Percentiles rank a stretch among this genome's conserved stretches.
These are phyloP conservation scores for Enhydra lutris DNA, from an alignment of 2,113 vertebrate species.

Conservation along the genomic window DNA sequence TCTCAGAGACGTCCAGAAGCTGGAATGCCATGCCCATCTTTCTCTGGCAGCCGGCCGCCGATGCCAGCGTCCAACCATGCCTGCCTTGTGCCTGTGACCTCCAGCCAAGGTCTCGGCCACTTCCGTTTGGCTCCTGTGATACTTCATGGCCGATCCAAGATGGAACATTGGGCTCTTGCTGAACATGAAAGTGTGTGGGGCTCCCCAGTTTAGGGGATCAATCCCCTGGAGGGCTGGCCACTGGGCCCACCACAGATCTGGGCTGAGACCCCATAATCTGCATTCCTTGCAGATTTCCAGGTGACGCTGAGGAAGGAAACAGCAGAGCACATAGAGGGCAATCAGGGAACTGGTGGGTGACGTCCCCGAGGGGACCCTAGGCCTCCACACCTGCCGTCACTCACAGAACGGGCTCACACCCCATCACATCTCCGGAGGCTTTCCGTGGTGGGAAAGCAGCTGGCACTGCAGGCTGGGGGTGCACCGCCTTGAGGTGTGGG, in stretches of 20 bases:
- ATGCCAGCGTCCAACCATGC: not conserved
- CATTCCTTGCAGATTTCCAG: not conserved
- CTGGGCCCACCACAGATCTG: not conserved
- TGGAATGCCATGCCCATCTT: fast-evolving
- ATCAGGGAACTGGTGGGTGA: not conserved
- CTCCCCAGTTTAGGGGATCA: not conserved
- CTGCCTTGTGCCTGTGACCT: not conserved
- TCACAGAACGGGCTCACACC: too few relatives aligned
- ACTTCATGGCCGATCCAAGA: not conserved
- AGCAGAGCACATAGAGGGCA: not conserved
- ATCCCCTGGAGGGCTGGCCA: not conserved
- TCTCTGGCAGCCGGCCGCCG: not conserved
- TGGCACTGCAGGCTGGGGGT: too few relatives aligned
- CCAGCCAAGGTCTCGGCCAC: not conserved
- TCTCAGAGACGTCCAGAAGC: fast-evolving
- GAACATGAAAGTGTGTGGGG: fast-evolving
- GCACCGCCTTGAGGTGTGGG: too few relatives aligned
- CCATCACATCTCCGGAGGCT: too few relatives aligned
- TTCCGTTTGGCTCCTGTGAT: not conserved
- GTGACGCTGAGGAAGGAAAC: not conserved
- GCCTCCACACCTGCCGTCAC: fast-evolving
- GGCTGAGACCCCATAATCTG: not conserved
- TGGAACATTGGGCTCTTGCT: fast-evolving
- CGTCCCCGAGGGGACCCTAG: fast-evolving
- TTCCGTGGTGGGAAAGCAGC: not conserved